Conservation (phyloP, 2,888 invertebrate genomes). For the Leucozona laternaria region DNA sequence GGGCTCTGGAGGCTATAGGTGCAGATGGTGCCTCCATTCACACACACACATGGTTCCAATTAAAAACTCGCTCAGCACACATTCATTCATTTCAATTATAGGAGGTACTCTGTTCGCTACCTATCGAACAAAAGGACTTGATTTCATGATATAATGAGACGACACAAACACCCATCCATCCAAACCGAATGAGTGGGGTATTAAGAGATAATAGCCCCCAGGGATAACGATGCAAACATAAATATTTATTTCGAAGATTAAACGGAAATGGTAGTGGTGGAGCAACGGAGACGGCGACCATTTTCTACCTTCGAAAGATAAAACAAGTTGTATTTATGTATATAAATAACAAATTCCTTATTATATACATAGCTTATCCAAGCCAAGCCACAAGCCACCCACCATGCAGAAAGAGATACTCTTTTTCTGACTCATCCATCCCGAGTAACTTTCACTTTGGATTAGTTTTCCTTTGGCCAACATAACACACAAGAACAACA, state of each 20-base stretch:
- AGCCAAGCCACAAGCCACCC: slow-evolving; percentile 20
- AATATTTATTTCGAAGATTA: slow-evolving; percentile 73
- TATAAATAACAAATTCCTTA: slow-evolving; percentile 11
- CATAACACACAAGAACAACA: slow-evolving; percentile 41
- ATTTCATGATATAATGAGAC: slow-evolving; percentile 73
- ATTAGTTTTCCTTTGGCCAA: slow-evolving; percentile 65
- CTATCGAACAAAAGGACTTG: slow-evolving; percentile 63
- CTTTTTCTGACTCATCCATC: slow-evolving; percentile 48
- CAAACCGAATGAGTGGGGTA: slow-evolving; percentile 28
- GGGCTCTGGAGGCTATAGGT: slow-evolving; percentile 6
- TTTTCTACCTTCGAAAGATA: slow-evolving; percentile 51
- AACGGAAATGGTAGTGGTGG: slow-evolving; percentile 69
- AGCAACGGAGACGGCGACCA: slow-evolving; percentile 19
- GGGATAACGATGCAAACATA: slow-evolving; percentile 69
- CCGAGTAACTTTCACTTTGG: slow-evolving; percentile 76
- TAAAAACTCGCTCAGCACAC: slow-evolving; percentile 59
- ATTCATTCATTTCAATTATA: slow-evolving; percentile 69
- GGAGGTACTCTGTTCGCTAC: slow-evolving; percentile 27
- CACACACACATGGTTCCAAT: slow-evolving; percentile 63
- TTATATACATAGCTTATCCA: neutral
- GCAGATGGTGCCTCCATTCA: slow-evolving; percentile 43
- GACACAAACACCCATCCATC: slow-evolving; percentile 47
- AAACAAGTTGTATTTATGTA: neutral
- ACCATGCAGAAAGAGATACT: neutral
- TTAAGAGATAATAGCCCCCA: slow-evolving; percentile 70